Evolutionary conservation across 2,888 invertebrate genomes (phyloP).

Genomic region (Trichogramma evanescens): DNA sequence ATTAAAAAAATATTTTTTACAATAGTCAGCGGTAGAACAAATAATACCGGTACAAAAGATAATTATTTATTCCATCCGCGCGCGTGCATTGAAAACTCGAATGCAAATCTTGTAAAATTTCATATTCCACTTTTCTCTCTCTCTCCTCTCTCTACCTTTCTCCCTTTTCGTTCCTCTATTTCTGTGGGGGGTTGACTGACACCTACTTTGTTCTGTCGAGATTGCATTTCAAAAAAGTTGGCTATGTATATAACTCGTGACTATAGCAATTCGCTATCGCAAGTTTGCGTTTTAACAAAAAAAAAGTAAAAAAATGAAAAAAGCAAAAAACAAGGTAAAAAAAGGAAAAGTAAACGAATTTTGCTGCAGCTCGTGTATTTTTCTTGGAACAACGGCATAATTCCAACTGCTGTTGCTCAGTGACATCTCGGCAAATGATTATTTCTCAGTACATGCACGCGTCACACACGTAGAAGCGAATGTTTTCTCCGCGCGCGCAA

Average conservation of each 20-base stretch:
- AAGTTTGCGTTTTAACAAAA: neutral
- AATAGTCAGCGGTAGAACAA: too few species aligned
- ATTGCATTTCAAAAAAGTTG: neutral
- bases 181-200: neutral
- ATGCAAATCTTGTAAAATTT: too few species aligned
- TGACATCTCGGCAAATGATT: slow-evolving; percentile 7
- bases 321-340: neutral
- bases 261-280: neutral
- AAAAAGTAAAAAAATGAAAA: neutral
- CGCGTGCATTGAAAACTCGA: too few species aligned
- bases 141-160: too few species aligned
- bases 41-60: too few species aligned
- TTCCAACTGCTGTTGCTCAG: neutral
- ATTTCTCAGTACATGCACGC: slow-evolving; percentile 13
- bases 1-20: too few species aligned
- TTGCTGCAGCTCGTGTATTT: neutral
- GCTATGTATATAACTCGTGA: neutral
- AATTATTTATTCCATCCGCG: too few species aligned
- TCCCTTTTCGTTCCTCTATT: too few species aligned
- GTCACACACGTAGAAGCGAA: too few species aligned
- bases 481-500: too few species aligned
- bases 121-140: too few species aligned
- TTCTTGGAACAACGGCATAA: neutral
- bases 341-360: neutral
- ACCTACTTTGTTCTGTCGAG: neutral